These are phyloP conservation scores for Acipenser transmontanus DNA, from an alignment of 2,797 vertebrate genomes.

Conservation along the genomic window DNA sequence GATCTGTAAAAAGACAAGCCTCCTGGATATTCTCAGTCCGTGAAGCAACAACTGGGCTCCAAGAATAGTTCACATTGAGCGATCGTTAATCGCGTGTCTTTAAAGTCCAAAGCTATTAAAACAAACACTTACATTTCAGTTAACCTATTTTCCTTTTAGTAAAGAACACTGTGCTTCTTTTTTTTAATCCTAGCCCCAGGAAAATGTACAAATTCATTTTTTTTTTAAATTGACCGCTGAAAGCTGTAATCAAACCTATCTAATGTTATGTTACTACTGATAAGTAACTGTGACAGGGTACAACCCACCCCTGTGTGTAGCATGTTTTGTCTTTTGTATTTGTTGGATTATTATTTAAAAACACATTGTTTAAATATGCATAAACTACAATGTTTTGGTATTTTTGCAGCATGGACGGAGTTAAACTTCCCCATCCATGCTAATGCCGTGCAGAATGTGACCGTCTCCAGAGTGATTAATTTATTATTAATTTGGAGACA, in stretches of 20 bases:
- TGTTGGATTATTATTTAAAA: too few relatives aligned
- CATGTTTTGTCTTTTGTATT: too few relatives aligned
- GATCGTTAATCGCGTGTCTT: constrained; percentile 8
- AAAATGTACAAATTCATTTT: background rate
- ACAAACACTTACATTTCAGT: background rate
- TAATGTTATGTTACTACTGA: too few relatives aligned
- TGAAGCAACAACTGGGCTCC: background rate
- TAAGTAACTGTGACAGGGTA: too few relatives aligned
- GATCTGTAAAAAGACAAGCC: constrained; percentile 6
- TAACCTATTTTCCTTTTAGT: background rate
- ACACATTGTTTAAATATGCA: too few relatives aligned
- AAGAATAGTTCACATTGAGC: background rate
- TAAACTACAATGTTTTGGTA: too few relatives aligned
- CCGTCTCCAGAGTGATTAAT: too few relatives aligned
- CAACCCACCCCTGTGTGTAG: too few relatives aligned
- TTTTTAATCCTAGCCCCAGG: background rate
- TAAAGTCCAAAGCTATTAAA: background rate
- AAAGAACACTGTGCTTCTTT: background rate
- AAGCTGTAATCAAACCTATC: constrained; percentile 3
- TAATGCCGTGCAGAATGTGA: too few relatives aligned
- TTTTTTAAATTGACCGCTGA: background rate
- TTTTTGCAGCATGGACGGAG: too few relatives aligned
- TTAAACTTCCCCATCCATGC: too few relatives aligned
- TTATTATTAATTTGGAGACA: too few relatives aligned
- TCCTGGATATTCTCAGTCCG: background rate